Percentiles rank a stretch among this genome's conserved stretches.
phyloP scores from a whole-genome alignment of 1,140 invertebrate species.

The Bicyclus anynana region DNA sequence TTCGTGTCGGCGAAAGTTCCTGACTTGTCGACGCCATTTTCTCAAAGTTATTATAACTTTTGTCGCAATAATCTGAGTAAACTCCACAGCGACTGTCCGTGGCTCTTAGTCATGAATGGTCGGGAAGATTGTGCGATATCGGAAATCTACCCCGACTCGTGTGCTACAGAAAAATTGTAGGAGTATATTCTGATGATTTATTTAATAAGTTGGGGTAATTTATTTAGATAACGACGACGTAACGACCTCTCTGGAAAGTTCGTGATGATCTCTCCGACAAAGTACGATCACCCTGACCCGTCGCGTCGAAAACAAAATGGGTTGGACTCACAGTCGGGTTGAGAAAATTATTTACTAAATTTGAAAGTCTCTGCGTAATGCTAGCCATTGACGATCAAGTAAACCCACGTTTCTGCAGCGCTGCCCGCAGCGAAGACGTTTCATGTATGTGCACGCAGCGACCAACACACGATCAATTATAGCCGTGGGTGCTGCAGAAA shows the following conservation, averaged over 20 bases:
- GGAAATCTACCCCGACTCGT: slow-evolving; percentile 20
- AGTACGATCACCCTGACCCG: background rate
- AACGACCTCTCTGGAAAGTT: background rate
- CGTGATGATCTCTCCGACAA: background rate
- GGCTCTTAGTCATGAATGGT: slow-evolving; percentile 19
- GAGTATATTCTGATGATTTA: slow-evolving; percentile 3
- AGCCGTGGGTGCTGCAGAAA: too few species aligned
- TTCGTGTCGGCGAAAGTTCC: slow-evolving; percentile 4
- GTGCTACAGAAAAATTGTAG: slow-evolving; percentile 3
- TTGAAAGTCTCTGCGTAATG: too few species aligned
- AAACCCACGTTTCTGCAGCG: too few species aligned
- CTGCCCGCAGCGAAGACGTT: too few species aligned
- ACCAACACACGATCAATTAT: too few species aligned
- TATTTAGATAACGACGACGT: slow-evolving; percentile 4
- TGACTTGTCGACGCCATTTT: slow-evolving; percentile 13
- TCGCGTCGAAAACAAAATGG: background rate
- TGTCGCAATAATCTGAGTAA: slow-evolving; percentile 34
- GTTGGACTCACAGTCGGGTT: background rate
- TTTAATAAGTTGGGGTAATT: slow-evolving; percentile 1
- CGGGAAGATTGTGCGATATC: slow-evolving; percentile 17
- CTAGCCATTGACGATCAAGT: too few species aligned
- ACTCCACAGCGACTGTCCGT: slow-evolving; percentile 19
- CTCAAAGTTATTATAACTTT: slow-evolving; percentile 43
- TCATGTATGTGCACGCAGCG: too few species aligned
- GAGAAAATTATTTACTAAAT: too few species aligned